Evolutionary conservation across 2,113 vertebrate genomes (phyloP).

Genomic region (Hydropotes inermis): DNA sequence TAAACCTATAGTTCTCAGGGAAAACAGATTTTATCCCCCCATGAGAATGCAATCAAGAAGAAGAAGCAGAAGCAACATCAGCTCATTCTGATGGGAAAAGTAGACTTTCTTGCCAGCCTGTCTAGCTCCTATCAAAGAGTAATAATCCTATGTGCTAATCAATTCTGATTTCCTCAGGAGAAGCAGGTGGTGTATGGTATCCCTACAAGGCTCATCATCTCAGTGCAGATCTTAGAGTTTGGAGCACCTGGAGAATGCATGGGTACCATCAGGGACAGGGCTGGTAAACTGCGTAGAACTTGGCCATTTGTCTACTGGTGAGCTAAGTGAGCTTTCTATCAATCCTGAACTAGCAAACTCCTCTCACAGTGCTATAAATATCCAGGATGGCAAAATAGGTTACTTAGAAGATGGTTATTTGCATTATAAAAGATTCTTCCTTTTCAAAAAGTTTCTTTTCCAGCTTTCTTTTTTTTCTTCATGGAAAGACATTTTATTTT

Average conservation of each 20-base stretch:
- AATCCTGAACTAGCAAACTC: constrained; percentile 33
- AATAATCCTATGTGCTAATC: background rate
- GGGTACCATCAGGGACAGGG: background rate
- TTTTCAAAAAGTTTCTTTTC: background rate
- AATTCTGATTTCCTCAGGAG: constrained; percentile 23
- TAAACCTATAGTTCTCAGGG: background rate
- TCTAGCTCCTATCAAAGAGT: background rate
- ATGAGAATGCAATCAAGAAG: background rate
- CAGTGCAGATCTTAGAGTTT: background rate
- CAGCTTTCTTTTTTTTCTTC: background rate
- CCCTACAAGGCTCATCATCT: background rate
- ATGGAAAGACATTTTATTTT: background rate
- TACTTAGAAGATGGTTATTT: constrained; percentile 41
- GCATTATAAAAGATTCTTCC: constrained; percentile 17
- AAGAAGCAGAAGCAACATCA: background rate
- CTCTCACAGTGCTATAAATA: constrained; percentile 48
- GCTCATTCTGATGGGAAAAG: background rate
- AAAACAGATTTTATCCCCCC: constrained; percentile 15
- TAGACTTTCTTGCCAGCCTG: background rate
- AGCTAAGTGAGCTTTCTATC: constrained; percentile 45
- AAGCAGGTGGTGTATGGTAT: background rate
- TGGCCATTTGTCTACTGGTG: constrained; percentile 28
- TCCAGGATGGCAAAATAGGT: background rate
- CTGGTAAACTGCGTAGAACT: background rate
- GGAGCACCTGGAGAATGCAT: background rate